Percentiles rank a stretch among this genome's conserved stretches.
These are phyloP conservation scores for Ectropis grisescens DNA, from an alignment of 1,140 invertebrate genomes.

Conservation along the genomic window DNA sequence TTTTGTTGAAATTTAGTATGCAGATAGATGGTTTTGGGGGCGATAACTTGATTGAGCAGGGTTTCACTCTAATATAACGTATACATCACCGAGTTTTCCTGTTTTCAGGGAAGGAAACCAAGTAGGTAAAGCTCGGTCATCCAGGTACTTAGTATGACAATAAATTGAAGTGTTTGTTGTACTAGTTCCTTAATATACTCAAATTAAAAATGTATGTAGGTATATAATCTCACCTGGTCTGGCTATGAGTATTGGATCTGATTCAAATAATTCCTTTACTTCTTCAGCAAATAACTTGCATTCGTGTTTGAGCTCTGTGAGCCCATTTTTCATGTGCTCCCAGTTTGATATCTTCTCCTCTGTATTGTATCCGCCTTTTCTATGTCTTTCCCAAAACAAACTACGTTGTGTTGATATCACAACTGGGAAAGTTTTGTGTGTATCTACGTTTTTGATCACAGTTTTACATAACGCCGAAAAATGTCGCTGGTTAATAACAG, in stretches of 20 bases:
- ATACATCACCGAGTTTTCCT: no score
- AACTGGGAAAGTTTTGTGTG: slow-evolving; percentile 4
- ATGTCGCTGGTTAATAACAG: slow-evolving; percentile 2
- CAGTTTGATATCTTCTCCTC: slow-evolving; percentile 50
- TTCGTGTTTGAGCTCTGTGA: slow-evolving; percentile 77
- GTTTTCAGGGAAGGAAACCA: no score
- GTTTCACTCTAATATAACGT: no score
- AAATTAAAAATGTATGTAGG: no score
- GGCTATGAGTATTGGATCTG: slow-evolving; percentile 73
- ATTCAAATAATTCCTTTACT: slow-evolving; percentile 73
- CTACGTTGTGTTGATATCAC: slow-evolving; percentile 21
- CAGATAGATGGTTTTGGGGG: no score
- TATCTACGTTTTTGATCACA: slow-evolving; percentile 1
- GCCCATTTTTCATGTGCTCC: slow-evolving; percentile 71
- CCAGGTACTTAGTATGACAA: no score
- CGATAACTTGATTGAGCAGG: no score
- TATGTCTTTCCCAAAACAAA: slow-evolving; percentile 73
- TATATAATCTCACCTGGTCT: slow-evolving; percentile 68
- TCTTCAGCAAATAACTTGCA: slow-evolving; percentile 77
- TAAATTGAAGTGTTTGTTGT: no score
- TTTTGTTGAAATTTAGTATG: no score
- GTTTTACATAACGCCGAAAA: slow-evolving; percentile 8
- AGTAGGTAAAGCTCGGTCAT: no score
- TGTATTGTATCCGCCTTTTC: slow-evolving; percentile 75
- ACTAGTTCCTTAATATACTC: no score